These are phyloP conservation scores for Calosoma granatense DNA, from an alignment of 1,140 invertebrate genomes.

Conservation along the genomic window DNA sequence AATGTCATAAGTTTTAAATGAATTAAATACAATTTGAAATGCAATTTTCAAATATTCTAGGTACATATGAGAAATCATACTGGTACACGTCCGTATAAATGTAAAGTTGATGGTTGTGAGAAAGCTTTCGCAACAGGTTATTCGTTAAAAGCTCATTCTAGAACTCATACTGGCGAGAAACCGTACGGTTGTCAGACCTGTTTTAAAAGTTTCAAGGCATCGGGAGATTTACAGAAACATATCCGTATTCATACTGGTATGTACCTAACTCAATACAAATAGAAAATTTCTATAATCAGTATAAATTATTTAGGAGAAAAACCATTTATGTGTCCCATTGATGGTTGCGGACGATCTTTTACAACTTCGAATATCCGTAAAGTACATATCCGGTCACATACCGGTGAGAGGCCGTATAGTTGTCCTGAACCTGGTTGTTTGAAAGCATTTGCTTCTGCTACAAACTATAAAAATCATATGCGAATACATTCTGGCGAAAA, in stretches of 20 bases:
- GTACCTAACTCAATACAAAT: conserved; percentile 2
- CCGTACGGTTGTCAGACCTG: conserved; percentile 54
- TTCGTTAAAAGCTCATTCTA: conserved; percentile 54
- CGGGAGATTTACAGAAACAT: conserved; percentile 60
- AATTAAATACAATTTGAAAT: conserved; percentile 10
- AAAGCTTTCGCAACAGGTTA: conserved; percentile 61
- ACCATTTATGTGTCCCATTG: conserved; percentile 54
- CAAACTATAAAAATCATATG: conserved; percentile 59
- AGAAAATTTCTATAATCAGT: conserved; percentile 10
- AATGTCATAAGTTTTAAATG: conserved; percentile 2
- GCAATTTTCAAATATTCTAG: conserved; percentile 32
- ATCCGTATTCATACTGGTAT: conserved; percentile 56
- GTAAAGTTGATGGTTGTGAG: conserved; percentile 44
- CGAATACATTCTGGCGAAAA: conserved; percentile 50
- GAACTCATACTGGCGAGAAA: conserved; percentile 59
- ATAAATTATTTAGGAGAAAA: conserved; percentile 37
- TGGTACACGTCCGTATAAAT: conserved; percentile 50
- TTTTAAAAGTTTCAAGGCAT: conserved; percentile 55
- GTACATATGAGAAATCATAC: conserved; percentile 57
- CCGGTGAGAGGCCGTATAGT: conserved; percentile 53
- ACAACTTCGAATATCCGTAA: conserved; percentile 66
- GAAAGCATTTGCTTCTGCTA: conserved; percentile 54
- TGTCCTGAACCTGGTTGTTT: conserved; percentile 48
- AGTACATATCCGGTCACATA: conserved; percentile 50
- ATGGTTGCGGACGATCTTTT: conserved; percentile 56